Conservation (phyloP, 2,888 invertebrate genomes). For the Candidula unifasciata region DNA sequence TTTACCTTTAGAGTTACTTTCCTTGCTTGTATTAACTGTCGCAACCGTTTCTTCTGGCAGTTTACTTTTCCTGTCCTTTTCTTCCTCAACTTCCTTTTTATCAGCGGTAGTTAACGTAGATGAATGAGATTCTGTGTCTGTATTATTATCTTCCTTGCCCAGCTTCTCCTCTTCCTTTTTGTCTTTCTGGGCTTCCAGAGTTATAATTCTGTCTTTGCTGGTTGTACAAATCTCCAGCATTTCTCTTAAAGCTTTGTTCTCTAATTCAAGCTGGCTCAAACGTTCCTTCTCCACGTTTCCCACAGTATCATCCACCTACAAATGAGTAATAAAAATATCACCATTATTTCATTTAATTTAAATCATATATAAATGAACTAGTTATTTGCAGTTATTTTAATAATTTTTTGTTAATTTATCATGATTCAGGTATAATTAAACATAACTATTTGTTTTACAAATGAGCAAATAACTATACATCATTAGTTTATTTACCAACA, state of each 20-base stretch:
- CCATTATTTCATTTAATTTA: too few relatives aligned
- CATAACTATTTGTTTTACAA: too few relatives aligned
- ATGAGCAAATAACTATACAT: too few relatives aligned
- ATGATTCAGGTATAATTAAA: too few relatives aligned
- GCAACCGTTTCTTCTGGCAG: conserved; percentile 16
- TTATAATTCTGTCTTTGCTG: conserved; percentile 42
- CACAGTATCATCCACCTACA: conserved; percentile 88
- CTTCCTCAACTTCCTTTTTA: conserved; percentile 28
- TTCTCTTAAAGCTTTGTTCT: conserved; percentile 93
- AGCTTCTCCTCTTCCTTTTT: background rate
- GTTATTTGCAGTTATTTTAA: too few relatives aligned
- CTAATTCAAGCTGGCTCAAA: conserved; percentile 87
- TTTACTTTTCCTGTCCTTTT: conserved; percentile 29
- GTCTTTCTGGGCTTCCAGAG: conserved; percentile 10
- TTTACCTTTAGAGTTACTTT: conserved; percentile 5
- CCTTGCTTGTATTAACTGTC: conserved; percentile 11
- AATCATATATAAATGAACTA: too few relatives aligned
- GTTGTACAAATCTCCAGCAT: conserved; percentile 84
- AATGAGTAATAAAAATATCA: too few relatives aligned
- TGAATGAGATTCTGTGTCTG: conserved; percentile 47
- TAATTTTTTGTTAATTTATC: too few relatives aligned
- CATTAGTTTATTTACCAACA: too few relatives aligned
- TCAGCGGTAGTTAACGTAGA: conserved; percentile 20
- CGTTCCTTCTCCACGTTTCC: conserved; percentile 87
- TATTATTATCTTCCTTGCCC: conserved; percentile 37